A percentile compares a stretch with the other conserved stretches of the same genome.
Evolutionary conservation across 2,888 invertebrate species (phyloP).

Genomic region (Chydorus sphaericus): DNA sequence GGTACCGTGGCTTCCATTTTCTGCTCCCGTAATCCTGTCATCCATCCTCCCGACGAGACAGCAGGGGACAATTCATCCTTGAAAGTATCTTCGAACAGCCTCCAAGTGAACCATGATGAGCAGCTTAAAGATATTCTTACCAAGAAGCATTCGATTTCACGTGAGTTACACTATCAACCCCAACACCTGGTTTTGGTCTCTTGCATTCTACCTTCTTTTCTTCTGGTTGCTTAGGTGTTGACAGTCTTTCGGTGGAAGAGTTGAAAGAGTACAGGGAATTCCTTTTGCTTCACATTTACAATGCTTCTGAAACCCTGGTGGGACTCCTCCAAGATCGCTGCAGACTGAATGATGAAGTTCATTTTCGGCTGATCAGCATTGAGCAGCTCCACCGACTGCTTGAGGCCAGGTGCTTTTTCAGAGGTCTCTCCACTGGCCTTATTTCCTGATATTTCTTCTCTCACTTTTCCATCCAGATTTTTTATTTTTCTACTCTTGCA

Average conservation of each 20-base stretch:
- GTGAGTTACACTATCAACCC: no score
- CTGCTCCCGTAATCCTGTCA: background rate
- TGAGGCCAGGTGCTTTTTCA: background rate
- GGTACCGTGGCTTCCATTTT: background rate
- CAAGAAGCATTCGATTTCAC: no score
- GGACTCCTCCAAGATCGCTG: background rate
- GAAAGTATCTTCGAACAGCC: no score
- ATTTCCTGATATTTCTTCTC: constrained; percentile 1
- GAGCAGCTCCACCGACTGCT: constrained; percentile 1
- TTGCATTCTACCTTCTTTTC: no score
- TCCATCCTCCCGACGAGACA: background rate
- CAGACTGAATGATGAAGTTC: background rate
- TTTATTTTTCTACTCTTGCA: background rate
- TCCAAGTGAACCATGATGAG: no score
- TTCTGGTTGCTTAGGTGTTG: no score
- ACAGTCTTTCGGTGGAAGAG: background rate
- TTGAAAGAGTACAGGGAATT: background rate
- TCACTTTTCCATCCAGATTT: background rate
- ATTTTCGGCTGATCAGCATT: background rate
- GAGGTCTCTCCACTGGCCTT: background rate
- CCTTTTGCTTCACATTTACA: background rate
- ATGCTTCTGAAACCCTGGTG: background rate
- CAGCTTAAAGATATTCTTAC: no score
- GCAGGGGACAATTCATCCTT: no score
- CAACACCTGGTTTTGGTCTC: no score